Evolutionary conservation across 2,888 invertebrate species (phyloP), one percentile per base, ranked within the genome.

Genomic region (Agrilus mali): DNA sequence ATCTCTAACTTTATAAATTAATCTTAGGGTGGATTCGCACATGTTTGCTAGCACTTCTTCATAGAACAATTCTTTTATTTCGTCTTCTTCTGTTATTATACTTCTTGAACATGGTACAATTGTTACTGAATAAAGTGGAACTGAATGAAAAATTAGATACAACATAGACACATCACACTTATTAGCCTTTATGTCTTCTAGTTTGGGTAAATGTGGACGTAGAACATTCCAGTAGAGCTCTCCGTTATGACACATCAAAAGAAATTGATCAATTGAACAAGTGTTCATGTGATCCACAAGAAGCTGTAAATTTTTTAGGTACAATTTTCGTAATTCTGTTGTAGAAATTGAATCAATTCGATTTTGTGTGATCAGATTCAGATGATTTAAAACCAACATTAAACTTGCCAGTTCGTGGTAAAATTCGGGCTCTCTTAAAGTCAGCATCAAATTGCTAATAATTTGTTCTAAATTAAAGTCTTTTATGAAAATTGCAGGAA

Each of bases 21-120:
- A 75, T 44, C 82, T 70, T 40, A 79, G 64, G 1, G 82, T 80
- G 36, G 77, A 72, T 52, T 79, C 77, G 42, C 78, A 79, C 1
- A 78, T 71, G 12, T 75, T 69, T 40, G 76, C 72, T 44, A 82
- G 68, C 2, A 83, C 53, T 55, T 78, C 80, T 44, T 70, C 65
- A 31, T 75, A 56, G 53, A 75, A 84, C 43, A 74, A 69, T 41
- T 78, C 74, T 13, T 80, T 70, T 13, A 73, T 63, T 38, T 73
- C 73, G 40, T 74, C 65, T 2, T 60, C 56, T 34, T 64, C 17
- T 12, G 58, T 47, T 7, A 47, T 46, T 20, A 50, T 46, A 33
- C 43, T 48, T 31, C 47, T 17, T 33, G 43, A 22, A 43, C 50
- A 49, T 41, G 50, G 43, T 41, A 50, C 60, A 45, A 69, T 70